phyloP scores from a whole-genome alignment of 2,888 invertebrate genomes.

The Drosophila nigritarsus region DNA sequence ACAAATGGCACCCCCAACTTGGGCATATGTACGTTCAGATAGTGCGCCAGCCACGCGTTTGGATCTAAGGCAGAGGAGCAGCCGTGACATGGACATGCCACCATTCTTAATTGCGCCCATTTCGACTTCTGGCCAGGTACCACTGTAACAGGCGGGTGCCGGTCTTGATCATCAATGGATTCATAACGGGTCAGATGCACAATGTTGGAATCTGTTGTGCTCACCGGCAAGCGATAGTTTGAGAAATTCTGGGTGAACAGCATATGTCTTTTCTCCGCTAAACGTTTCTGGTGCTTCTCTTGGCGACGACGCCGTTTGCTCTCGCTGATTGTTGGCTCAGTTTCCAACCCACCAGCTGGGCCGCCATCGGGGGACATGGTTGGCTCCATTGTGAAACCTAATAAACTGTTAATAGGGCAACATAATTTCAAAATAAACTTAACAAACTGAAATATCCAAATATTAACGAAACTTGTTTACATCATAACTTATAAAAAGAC shows the following conservation, averaged over 20 bases:
- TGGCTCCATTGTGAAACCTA: conserved; percentile 32
- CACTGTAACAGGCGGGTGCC: conserved; percentile 32
- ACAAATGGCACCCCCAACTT: conserved; percentile 24
- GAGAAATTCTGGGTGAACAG: conserved; percentile 32
- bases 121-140: conserved; percentile 44
- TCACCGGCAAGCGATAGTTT: conserved; percentile 41
- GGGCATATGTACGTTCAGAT: conserved; percentile 31
- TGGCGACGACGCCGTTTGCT: conserved; percentile 18
- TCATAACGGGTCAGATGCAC: conserved; percentile 41
- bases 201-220: conserved; percentile 28
- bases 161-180: conserved; percentile 24
- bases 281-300: conserved; percentile 28
- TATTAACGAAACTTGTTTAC: conserved; percentile 1
- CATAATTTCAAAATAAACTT: conserved; percentile 25
- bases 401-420: neutral
- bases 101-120: conserved; percentile 44
- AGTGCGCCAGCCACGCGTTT: conserved; percentile 45
- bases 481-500: neutral
- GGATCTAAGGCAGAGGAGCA: conserved; percentile 39
- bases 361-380: conserved; percentile 2
- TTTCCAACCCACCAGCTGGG: too few species aligned
- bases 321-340: neutral
- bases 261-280: neutral
- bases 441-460: neutral
- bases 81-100: conserved; percentile 42